Evolutionary conservation across 2,888 invertebrate genomes (phyloP).

Genomic region (Apantesis nais): DNA sequence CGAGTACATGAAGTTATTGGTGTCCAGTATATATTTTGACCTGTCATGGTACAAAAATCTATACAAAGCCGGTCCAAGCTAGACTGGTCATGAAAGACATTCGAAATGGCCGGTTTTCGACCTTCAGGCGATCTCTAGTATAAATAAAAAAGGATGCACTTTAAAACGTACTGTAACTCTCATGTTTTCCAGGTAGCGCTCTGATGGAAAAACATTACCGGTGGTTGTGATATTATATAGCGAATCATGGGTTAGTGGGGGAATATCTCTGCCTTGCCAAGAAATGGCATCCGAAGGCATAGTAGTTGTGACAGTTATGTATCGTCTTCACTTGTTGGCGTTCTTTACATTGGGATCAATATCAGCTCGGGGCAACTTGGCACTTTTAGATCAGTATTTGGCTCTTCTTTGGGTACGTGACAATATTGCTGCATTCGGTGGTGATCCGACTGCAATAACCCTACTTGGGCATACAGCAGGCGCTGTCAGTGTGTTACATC

Average conservation of each 20-base stretch:
- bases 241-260: conserved; percentile 84
- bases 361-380: conserved; percentile 92
- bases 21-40: too few relatives aligned
- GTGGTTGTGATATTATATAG: conserved; percentile 90
- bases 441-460: conserved; percentile 92
- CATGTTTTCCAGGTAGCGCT: conserved; percentile 73
- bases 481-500: conserved; percentile 88
- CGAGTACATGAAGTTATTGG: too few relatives aligned
- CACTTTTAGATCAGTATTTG: conserved; percentile 93
- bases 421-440: conserved; percentile 92
- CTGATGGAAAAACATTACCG: conserved; percentile 85
- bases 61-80: too few relatives aligned
- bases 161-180: conserved; percentile 11
- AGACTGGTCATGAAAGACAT: too few relatives aligned
- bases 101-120: too few relatives aligned
- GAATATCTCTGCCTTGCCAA: conserved; percentile 87
- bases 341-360: conserved; percentile 86
- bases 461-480: conserved; percentile 93
- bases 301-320: conserved; percentile 89
- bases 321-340: conserved; percentile 89
- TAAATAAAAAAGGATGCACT: neutral
- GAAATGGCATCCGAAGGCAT: conserved; percentile 90
- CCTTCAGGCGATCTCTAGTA: too few relatives aligned
- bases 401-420: conserved; percentile 91
- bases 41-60: too few relatives aligned